Evolutionary conservation across 2,113 vertebrate genomes (phyloP), one percentile per base, ranked within the genome.

Genomic region (Edolisoma coerulescens): DNA sequence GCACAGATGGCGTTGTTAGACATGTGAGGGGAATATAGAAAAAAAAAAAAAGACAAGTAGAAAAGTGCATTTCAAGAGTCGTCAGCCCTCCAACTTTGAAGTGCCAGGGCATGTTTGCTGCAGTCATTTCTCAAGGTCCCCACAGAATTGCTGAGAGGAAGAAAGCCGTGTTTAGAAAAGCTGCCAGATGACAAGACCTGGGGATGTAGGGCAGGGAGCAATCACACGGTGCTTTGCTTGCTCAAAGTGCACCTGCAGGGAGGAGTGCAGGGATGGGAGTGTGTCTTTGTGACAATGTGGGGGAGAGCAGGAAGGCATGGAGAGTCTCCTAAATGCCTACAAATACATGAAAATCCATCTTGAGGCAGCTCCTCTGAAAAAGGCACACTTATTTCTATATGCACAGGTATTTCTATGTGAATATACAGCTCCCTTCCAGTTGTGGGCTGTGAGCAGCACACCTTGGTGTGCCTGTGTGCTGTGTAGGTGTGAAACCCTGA

Each of bases 101-200:
- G 91, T 91, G 94, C 70, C 93, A 95, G 93, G 89, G 84, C 89
- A 95, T 79, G 93, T 95, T 95, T 95, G 93, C 89, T 94, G 84
- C 89, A 79, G 74, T 69, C 23, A 1, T 94, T 95, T 89, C 83
- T 76, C 91, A 84, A 79, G 91, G 95, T 96, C 96, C 95, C 93
- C 65, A 75, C 84, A 79, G 96, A 81, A 73, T 91, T 92, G 91
- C 81, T 75, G 89, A 94, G 89, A 92, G 77, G 89, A 94, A 97
- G 93, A 89, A 91, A 95, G 77, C 44, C 2, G 1, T 59, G 84
- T 91, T 94, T 73, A 69, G 87, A 93, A 95, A 87, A 94, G 89
- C 89, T 94, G 93, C 89, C 91, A 91, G 91, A 87, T 93, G 93
- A 95, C 14, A 28, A 94, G 95, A 91, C 94, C 91, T 16, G 69